A percentile compares a stretch with the other conserved stretches of the same genome.
Evolutionary conservation across 1,140 invertebrate species (phyloP).

Genomic region (Penaeus vannamei): DNA sequence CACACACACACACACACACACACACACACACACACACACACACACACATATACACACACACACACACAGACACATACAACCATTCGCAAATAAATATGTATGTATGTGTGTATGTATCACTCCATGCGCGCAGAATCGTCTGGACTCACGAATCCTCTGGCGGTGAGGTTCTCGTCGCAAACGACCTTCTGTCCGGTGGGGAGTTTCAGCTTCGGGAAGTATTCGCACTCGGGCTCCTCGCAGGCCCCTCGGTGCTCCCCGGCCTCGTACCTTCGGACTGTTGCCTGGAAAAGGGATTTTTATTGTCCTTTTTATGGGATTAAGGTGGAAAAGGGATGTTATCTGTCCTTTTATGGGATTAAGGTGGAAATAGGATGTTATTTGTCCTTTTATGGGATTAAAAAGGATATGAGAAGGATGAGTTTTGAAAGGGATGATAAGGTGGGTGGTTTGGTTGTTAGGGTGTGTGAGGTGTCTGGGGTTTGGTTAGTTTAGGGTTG

Average conservation of each 20-base stretch:
- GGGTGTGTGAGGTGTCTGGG: too few species aligned
- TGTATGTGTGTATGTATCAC: not conserved
- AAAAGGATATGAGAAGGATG: too few species aligned
- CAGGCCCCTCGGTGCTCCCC: constrained; percentile 1
- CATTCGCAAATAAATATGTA: not conserved
- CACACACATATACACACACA: not conserved
- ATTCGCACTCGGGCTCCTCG: constrained; percentile 70
- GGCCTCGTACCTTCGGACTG: constrained; percentile 52
- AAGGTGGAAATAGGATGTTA: not conserved
- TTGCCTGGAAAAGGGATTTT: constrained; percentile 41
- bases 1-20: not conserved
- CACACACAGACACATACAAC: not conserved
- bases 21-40: too few species aligned
- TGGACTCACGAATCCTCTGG: constrained; percentile 63
- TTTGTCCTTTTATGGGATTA: too few species aligned
- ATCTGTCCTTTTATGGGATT: not conserved
- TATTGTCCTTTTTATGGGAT: not conserved
- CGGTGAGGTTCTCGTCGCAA: constrained; percentile 74
- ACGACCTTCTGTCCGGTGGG: constrained; percentile 75
- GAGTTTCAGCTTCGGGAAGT: constrained; percentile 74
- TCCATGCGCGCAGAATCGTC: not conserved
- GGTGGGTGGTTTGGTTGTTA: too few species aligned
- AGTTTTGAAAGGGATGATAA: too few species aligned
- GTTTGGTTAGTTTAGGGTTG: too few species aligned
- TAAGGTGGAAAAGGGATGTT: not conserved